Evolutionary conservation across 2,888 invertebrate genomes (phyloP).

Genomic region (Aleiodes alternator): DNA sequence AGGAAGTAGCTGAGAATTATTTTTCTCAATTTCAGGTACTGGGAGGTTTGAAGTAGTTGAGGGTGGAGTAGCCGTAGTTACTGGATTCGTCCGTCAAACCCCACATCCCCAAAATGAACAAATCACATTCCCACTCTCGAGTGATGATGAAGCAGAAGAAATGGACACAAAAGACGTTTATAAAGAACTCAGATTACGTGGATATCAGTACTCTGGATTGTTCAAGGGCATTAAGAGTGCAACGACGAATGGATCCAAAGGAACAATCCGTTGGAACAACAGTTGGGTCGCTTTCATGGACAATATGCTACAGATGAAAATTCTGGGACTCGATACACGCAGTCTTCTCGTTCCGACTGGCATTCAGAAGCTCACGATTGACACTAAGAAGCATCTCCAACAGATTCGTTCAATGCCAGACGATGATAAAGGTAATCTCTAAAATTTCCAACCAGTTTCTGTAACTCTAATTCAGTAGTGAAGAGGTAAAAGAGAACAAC

Average conservation of each 20-base stretch:
- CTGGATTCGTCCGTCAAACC: conserved; percentile 81
- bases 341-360: conserved; percentile 79
- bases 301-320: conserved; percentile 81
- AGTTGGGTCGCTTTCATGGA: conserved; percentile 85
- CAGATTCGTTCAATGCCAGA: conserved; percentile 58
- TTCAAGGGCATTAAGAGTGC: conserved; percentile 77
- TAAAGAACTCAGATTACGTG: conserved; percentile 76
- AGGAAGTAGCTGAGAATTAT: background rate
- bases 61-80: conserved; percentile 82
- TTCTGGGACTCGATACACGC: conserved; percentile 75
- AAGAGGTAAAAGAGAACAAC: too few relatives aligned
- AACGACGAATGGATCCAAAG: conserved; percentile 73
- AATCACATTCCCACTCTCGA: conserved; percentile 60
- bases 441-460: too few relatives aligned
- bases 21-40: conserved; percentile 63
- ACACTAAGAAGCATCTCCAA: conserved; percentile 75
- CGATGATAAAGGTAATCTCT: conserved; percentile 63
- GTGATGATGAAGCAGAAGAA: conserved; percentile 52
- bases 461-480: too few relatives aligned
- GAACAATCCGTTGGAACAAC: conserved; percentile 77
- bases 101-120: conserved; percentile 71
- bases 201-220: conserved; percentile 77
- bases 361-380: conserved; percentile 78
- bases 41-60: conserved; percentile 80
- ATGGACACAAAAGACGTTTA: conserved; percentile 43